phyloP scores from a whole-genome alignment of 1,140 invertebrate species.

The Camponotus vicinus region DNA sequence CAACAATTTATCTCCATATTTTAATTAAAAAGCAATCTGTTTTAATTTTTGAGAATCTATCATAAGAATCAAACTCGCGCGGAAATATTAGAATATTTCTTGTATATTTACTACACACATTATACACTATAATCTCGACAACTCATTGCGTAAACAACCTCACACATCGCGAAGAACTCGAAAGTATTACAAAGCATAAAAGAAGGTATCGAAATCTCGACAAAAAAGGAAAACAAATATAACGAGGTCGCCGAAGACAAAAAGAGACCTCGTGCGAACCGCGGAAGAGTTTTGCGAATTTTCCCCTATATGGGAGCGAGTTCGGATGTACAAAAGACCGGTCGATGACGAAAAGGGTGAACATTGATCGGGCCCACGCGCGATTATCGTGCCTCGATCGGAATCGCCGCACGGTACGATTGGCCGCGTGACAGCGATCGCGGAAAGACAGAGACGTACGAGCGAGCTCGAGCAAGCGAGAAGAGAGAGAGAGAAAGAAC shows the following conservation, averaged over 20 bases:
- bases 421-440: conserved; percentile 3
- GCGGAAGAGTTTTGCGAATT: not conserved
- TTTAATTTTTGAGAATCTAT: not conserved
- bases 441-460: conserved; percentile 16
- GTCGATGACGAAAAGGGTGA: not conserved
- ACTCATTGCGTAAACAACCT: not conserved
- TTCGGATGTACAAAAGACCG: not conserved
- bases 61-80: no score
- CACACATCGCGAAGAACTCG: not conserved
- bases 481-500: not conserved
- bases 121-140: no score
- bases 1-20: not conserved
- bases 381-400: not conserved
- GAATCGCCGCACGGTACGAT: not conserved
- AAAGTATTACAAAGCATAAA: conserved; percentile 14
- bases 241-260: not conserved
- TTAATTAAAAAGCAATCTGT: not conserved
- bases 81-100: no score
- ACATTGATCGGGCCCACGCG: conserved; percentile 19
- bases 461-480: not conserved
- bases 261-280: not conserved
- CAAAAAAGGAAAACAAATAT: conserved; percentile 62
- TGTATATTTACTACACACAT: no score
- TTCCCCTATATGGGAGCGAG: conserved; percentile 25
- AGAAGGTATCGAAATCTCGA: not conserved